phyloP scores from a whole-genome alignment of 1,140 invertebrate species.

The Phocides pigmalion region DNA sequence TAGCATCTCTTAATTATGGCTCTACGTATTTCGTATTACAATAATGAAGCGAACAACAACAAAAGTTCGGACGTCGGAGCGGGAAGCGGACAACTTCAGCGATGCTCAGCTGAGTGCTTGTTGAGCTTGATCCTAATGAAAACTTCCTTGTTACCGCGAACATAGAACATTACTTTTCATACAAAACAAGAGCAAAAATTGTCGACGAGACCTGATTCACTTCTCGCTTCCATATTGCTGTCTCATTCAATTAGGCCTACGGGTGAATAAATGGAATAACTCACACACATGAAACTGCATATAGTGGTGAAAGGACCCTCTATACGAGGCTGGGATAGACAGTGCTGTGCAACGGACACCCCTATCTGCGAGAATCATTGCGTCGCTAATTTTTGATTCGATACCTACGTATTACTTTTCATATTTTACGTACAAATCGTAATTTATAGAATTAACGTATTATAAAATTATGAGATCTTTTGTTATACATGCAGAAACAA shows the following conservation, averaged over 20 bases:
- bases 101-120: slow-evolving; percentile 77
- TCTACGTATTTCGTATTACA: slow-evolving; percentile 80
- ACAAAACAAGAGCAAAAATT: slow-evolving; percentile 59
- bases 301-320: neutral
- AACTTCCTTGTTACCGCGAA: slow-evolving; percentile 75
- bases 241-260: slow-evolving; percentile 44
- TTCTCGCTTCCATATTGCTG: slow-evolving; percentile 39
- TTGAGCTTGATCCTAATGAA: slow-evolving; percentile 73
- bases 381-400: no score
- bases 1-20: slow-evolving; percentile 79
- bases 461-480: no score
- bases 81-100: slow-evolving; percentile 65
- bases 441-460: no score
- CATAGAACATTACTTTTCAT: slow-evolving; percentile 64
- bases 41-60: slow-evolving; percentile 82
- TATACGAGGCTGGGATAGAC: neutral
- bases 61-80: slow-evolving; percentile 76
- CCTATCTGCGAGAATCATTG: no score
- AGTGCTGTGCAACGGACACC: neutral
- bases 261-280: slow-evolving; percentile 1
- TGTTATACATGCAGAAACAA: no score
- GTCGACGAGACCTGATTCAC: slow-evolving; percentile 51
- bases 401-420: no score
- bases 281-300: neutral
- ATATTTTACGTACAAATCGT: neutral